Percentiles rank a stretch among this genome's conserved stretches.
These are phyloP conservation scores for Erynnis tages DNA, from an alignment of 2,888 invertebrate genomes.

Conservation along the genomic window DNA sequence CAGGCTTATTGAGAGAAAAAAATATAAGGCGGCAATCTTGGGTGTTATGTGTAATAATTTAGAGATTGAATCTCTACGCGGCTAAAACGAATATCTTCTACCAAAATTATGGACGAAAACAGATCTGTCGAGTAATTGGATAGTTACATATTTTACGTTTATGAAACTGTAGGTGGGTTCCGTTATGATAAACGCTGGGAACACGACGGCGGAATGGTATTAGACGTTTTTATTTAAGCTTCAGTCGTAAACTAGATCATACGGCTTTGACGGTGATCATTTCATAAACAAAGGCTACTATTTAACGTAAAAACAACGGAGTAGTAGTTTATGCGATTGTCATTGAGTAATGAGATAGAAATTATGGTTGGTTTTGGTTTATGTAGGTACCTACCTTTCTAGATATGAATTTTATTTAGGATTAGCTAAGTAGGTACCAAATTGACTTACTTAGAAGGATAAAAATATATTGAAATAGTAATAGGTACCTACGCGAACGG, in stretches of 20 bases:
- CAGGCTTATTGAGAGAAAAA: slow-evolving; percentile 63
- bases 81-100: slow-evolving; percentile 36
- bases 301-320: not conserved
- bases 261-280: slow-evolving; percentile 42
- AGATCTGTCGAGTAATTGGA: slow-evolving; percentile 59
- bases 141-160: slow-evolving; percentile 59
- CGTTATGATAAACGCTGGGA: slow-evolving; percentile 59
- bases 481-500: no score
- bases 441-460: no score
- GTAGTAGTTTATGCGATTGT: not conserved
- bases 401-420: no score
- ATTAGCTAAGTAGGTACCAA: no score
- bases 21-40: slow-evolving; percentile 46
- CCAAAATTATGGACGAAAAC: slow-evolving; percentile 54
- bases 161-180: slow-evolving; percentile 48
- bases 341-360: no score
- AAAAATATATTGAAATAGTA: no score
- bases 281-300: slow-evolving; percentile 26
- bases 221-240: slow-evolving; percentile 70
- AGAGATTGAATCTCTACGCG: slow-evolving; percentile 54
- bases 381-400: no score
- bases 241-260: slow-evolving; percentile 63
- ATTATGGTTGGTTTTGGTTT: no score
- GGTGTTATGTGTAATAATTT: slow-evolving; percentile 67
- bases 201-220: slow-evolving; percentile 67